These are phyloP conservation scores for Pollachius pollachius DNA, from an alignment of 2,113 vertebrate species.

Conservation along the genomic window DNA sequence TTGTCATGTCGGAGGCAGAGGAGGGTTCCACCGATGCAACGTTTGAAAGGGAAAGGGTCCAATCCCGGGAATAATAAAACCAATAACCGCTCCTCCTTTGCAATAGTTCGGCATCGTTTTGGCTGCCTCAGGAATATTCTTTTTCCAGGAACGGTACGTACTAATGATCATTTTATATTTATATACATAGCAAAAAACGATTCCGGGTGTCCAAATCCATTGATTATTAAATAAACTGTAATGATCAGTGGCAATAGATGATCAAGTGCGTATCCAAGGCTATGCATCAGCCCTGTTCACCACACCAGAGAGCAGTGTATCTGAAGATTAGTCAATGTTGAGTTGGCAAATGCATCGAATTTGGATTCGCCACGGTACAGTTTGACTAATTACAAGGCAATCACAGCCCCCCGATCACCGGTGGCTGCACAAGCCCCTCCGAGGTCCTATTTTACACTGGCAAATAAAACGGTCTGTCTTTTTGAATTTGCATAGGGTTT, in stretches of 20 bases:
- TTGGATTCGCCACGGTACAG: too few relatives aligned
- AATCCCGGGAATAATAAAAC: slow-evolving; percentile 42
- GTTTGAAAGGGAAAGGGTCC: slow-evolving; percentile 50
- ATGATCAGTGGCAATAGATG: slow-evolving; percentile 24
- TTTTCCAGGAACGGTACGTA: slow-evolving; percentile 39
- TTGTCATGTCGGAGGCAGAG: slow-evolving; percentile 65
- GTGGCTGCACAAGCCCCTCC: too few relatives aligned
- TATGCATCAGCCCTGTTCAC: slow-evolving; percentile 22
- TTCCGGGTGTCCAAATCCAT: too few relatives aligned
- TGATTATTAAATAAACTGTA: slow-evolving; percentile 11
- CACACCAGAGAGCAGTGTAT: too few relatives aligned
- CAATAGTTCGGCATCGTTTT: slow-evolving; percentile 43
- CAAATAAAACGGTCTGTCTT: too few relatives aligned
- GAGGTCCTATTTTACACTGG: too few relatives aligned
- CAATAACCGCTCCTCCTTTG: slow-evolving; percentile 58
- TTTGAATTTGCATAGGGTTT: too few relatives aligned
- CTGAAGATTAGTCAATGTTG: too few relatives aligned
- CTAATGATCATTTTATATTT: not conserved
- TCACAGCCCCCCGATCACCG: too few relatives aligned
- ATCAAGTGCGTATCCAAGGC: not conserved
- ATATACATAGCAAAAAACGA: too few relatives aligned
- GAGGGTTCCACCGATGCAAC: slow-evolving; percentile 27
- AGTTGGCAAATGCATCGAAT: too few relatives aligned
- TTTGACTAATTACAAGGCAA: too few relatives aligned
- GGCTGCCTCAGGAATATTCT: slow-evolving; percentile 39